Evolutionary conservation across 2,113 vertebrate genomes (phyloP).

Genomic region (Catagonus wagneri): DNA sequence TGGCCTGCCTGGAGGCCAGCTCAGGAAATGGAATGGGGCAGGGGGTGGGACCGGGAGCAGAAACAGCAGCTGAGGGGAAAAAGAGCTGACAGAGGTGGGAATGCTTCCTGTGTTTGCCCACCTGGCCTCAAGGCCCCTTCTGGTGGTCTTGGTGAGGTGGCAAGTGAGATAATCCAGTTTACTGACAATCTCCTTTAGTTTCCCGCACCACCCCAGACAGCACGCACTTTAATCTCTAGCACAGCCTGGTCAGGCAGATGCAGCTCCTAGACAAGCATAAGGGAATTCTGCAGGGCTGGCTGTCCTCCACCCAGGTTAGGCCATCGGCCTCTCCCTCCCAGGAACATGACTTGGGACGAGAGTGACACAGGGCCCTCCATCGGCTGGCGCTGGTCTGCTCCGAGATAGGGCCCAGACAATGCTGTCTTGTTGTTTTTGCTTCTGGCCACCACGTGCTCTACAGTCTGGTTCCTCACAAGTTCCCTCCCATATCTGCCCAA

Average conservation of each 20-base stretch:
- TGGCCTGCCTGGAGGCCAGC: no score
- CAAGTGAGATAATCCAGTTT: no score
- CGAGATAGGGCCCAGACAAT: neutral
- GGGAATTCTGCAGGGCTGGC: neutral
- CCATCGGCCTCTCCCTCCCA: neutral
- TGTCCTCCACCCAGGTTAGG: neutral
- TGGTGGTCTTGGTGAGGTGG: neutral
- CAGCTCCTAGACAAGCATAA: neutral
- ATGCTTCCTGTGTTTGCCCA: neutral
- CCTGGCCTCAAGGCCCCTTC: neutral
- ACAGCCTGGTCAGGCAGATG: neutral
- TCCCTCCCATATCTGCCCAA: neutral
- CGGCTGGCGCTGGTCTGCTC: neutral
- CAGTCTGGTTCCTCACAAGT: neutral
- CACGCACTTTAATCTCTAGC: neutral
- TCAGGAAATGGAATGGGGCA: neutral
- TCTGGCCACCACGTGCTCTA: neutral
- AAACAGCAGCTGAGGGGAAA: neutral
- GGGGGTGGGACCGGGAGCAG: neutral
- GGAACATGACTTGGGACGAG: neutral
- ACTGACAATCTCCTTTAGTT: neutral
- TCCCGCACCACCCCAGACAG: neutral
- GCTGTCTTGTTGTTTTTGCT: neutral
- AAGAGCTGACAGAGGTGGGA: neutral
- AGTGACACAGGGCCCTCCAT: neutral